Conservation (phyloP, 2,797 vertebrate genomes). For the Borostomias antarcticus region DNA sequence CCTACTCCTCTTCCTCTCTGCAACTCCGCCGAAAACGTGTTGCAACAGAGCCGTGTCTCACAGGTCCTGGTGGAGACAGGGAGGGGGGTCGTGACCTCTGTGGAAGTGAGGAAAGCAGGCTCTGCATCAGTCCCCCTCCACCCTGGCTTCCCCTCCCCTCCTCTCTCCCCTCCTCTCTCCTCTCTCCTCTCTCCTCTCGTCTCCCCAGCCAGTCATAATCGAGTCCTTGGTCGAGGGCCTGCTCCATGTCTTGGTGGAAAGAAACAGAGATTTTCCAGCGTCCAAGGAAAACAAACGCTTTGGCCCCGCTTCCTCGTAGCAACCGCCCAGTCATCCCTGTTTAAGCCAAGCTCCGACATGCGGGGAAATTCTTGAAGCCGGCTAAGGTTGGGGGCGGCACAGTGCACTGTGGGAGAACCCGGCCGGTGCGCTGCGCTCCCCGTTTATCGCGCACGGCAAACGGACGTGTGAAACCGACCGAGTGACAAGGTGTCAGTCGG, state of each 20-base stretch:
- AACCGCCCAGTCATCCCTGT: conserved; percentile 66
- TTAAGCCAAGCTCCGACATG: too few relatives aligned
- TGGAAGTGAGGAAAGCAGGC: conserved; percentile 42
- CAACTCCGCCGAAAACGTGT: conserved; percentile 35
- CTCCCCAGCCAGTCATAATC: conserved; percentile 7
- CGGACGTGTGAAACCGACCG: too few relatives aligned
- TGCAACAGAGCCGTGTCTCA: conserved; percentile 19
- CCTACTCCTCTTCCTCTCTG: conserved; percentile 9
- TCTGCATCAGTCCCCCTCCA: conserved; percentile 31
- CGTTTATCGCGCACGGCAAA: too few relatives aligned
- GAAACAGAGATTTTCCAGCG: conserved; percentile 38
- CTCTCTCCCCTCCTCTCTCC: conserved; percentile 21
- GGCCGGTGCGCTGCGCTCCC: too few relatives aligned
- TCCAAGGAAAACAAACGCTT: conserved; percentile 74
- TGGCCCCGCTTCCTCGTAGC: conserved; percentile 56
- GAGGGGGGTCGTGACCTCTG: conserved; percentile 35
- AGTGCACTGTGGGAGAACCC: too few relatives aligned
- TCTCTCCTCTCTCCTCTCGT: conserved; percentile 22
- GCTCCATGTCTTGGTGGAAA: conserved; percentile 62
- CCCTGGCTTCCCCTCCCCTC: conserved; percentile 8
- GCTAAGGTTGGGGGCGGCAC: too few relatives aligned
- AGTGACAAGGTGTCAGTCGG: too few relatives aligned
- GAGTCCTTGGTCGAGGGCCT: conserved; percentile 35
- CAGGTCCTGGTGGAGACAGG: conserved; percentile 11
- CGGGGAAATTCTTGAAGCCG: too few relatives aligned